Percentiles rank a stretch among this genome's conserved stretches.
Conservation (phyloP, 1,140 invertebrate genomes). For the Lucilia sericata region DNA sequence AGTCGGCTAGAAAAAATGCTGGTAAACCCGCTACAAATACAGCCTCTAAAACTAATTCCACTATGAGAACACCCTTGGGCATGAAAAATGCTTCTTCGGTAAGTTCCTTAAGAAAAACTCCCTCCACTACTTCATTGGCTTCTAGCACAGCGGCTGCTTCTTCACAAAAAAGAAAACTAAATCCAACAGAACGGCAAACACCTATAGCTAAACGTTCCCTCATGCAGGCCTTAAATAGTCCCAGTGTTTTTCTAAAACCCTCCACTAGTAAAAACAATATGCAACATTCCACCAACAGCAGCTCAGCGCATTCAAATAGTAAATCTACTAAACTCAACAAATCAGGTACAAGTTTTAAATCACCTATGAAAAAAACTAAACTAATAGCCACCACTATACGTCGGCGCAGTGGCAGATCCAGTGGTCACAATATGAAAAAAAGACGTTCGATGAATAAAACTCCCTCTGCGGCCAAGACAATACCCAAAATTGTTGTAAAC, state of each 20-base stretch:
- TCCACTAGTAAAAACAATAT: slow-evolving; percentile 16
- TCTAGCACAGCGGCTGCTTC: slow-evolving; percentile 24
- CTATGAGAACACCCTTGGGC: slow-evolving; percentile 55
- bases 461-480: background rate
- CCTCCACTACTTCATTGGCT: slow-evolving; percentile 49
- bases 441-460: slow-evolving; percentile 43
- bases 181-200: slow-evolving; percentile 31
- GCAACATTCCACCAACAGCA: slow-evolving; percentile 28
- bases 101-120: slow-evolving; percentile 59
- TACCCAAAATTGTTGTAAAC: slow-evolving; percentile 37
- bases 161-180: slow-evolving; percentile 55
- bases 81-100: slow-evolving; percentile 55
- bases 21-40: background rate
- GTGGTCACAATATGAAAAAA: slow-evolving; percentile 48
- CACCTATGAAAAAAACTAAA: slow-evolving; percentile 56
- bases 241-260: slow-evolving; percentile 46
- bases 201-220: slow-evolving; percentile 58
- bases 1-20: slow-evolving; percentile 60
- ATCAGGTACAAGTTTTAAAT: slow-evolving; percentile 47
- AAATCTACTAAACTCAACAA: background rate
- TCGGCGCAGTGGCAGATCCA: slow-evolving; percentile 56
- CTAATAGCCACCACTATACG: slow-evolving; percentile 56
- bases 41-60: slow-evolving; percentile 26
- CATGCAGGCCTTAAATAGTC: slow-evolving; percentile 49
- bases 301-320: background rate